Conservation (phyloP, 2,113 vertebrate species). For the Anas platyrhynchos region DNA sequence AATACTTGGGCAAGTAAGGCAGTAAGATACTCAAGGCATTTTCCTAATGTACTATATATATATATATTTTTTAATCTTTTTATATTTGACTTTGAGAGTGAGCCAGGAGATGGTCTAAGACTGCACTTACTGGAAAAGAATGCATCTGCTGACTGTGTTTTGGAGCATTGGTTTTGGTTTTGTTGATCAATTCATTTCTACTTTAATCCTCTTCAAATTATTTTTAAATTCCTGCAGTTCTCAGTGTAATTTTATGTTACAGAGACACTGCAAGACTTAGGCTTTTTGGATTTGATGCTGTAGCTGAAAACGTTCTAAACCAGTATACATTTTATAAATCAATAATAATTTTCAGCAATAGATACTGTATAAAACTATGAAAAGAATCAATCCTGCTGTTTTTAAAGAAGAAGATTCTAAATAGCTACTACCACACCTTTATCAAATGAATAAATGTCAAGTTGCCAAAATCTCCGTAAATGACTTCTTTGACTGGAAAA, state of each 20-base stretch:
- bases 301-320: neutral
- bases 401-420: neutral
- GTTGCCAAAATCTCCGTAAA: neutral
- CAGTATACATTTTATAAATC: neutral
- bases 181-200: neutral
- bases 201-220: neutral
- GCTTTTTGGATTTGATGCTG: neutral
- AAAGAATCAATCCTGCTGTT: neutral
- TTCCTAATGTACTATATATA: neutral
- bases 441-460: neutral
- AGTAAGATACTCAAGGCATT: neutral
- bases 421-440: neutral
- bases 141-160: neutral
- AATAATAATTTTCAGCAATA: neutral
- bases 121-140: neutral
- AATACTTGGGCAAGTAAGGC: neutral
- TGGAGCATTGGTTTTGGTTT: neutral
- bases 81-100: neutral
- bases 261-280: neutral
- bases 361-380: neutral
- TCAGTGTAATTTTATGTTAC: neutral
- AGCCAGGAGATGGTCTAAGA: neutral
- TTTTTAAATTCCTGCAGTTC: neutral
- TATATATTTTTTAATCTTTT: neutral
- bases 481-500: neutral